phyloP scores from a whole-genome alignment of 2,113 vertebrate genomes.

The Cranoglanis bouderius region DNA sequence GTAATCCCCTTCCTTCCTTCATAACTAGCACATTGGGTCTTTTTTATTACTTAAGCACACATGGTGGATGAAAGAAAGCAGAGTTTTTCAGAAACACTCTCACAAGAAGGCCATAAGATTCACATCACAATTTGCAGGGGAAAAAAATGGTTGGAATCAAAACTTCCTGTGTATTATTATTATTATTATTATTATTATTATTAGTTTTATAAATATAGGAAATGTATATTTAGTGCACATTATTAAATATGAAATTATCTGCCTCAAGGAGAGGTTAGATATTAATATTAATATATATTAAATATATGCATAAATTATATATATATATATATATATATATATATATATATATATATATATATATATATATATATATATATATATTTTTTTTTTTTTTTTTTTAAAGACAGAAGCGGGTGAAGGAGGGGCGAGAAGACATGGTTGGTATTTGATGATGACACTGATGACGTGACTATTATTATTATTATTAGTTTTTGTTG shows the following conservation, averaged over 20 bases:
- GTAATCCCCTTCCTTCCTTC: background rate
- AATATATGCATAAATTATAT: too few relatives aligned
- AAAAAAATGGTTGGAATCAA: background rate
- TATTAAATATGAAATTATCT: background rate
- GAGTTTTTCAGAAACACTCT: background rate
- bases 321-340: too few relatives aligned
- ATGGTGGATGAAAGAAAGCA: background rate
- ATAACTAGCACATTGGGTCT: slow-evolving; percentile 6
- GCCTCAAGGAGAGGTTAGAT: too few relatives aligned
- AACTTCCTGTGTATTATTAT: background rate
- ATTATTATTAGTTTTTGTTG: background rate
- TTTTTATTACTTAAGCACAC: background rate
- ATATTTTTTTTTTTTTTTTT: too few relatives aligned
- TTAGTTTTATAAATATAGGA: background rate
- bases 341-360: too few relatives aligned
- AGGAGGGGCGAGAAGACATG: too few relatives aligned
- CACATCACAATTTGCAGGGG: background rate
- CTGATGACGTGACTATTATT: too few relatives aligned
- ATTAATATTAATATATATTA: too few relatives aligned
- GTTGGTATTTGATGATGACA: background rate
- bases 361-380: too few relatives aligned
- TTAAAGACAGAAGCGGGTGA: too few relatives aligned
- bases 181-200: background rate
- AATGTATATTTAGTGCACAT: background rate
- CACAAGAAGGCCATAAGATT: background rate